Percentiles rank a stretch among this genome's conserved stretches.
Conservation (phyloP, 2,113 vertebrate genomes). For the Cephalopterus ornatus region DNA sequence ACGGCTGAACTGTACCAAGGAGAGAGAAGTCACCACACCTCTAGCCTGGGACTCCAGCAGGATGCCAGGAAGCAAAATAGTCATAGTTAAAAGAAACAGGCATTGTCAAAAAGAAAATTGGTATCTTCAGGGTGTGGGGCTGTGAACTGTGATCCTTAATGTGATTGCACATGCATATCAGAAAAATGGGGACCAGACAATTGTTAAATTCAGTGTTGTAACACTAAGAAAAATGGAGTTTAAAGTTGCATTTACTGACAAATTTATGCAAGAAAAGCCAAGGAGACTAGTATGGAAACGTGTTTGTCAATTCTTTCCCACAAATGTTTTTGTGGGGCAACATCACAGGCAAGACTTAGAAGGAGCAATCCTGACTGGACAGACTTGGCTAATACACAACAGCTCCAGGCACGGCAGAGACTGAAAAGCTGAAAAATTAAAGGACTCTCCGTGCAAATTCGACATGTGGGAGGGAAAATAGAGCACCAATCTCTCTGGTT, state of each 20-base stretch:
- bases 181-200: neutral
- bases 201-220: neutral
- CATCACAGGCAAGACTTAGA: neutral
- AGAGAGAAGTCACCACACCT: neutral
- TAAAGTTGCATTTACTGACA: neutral
- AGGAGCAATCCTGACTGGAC: neutral
- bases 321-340: neutral
- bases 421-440: neutral
- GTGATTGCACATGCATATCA: fast-evolving
- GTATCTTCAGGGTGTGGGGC: fast-evolving
- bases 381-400: neutral
- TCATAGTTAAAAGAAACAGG: neutral
- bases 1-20: neutral
- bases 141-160: neutral
- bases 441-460: neutral
- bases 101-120: neutral
- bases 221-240: neutral
- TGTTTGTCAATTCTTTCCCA: neutral
- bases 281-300: neutral
- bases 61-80: neutral
- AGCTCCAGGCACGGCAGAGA: neutral
- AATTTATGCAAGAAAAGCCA: neutral
- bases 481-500: neutral
- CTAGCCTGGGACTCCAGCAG: neutral
- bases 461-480: neutral